Evolutionary conservation across 2,888 invertebrate genomes (phyloP), one percentile per base, ranked within the genome.

Genomic region (Scaptomyza caliginosa): DNA sequence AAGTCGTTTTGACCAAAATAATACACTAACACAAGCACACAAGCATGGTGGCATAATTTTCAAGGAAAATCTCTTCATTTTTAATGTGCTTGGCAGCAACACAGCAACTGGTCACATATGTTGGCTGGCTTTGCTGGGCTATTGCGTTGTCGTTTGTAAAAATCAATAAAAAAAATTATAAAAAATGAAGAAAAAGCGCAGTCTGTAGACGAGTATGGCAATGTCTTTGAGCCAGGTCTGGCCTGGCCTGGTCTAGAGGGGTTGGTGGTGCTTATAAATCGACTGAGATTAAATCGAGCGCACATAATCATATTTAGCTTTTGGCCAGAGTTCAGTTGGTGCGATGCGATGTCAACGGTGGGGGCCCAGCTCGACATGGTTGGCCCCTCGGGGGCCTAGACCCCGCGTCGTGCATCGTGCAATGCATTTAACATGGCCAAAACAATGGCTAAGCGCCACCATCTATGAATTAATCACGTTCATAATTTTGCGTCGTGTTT

Each of bases 391-490:
- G 67, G 62, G 60, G 30, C 13, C 32, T 40, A 43, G 63, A 38
- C 55, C 72, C 58, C 64, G 64, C 70, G 59, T 70, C 85, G 85
- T 86, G 74, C 67, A 59, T 82, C 81, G 76, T 80, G 80, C 51
- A 51, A 16, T 49, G 55, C 59, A 57, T 49, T 46, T 46, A 57
- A 74, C 68, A 74, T 72, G 74, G 51, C 73, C 86, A 75, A 67
- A 82, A 87, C 83, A 83, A 83, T 83, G 77, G 84, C 81, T 75
- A 86, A 77, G 83, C 83, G 83, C 82, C 88, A 88, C 80, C 86
- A 87, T 81, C 87, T 88, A 88, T 84, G 88, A 88, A 84, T 84
- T 86, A 88, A 84, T 86, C 88, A 88, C 86, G 83, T 88, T 88
- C 83, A 84, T 84, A 88, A 88, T 84, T 84, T 75, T 57, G 63